phyloP scores from a whole-genome alignment of 2,113 vertebrate species.

The Burhinus bistriatus region DNA sequence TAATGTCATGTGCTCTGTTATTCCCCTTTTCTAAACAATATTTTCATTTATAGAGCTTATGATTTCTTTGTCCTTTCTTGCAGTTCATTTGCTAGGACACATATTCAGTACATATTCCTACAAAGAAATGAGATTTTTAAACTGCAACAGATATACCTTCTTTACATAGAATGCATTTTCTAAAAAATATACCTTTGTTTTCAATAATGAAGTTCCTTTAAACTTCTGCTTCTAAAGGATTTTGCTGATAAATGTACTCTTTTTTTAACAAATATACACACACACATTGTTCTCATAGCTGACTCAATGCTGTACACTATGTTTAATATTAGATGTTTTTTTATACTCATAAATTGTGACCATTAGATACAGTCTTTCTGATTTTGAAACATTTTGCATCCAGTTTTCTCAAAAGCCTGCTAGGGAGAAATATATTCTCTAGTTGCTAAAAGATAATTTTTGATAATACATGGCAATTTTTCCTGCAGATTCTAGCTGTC shows the following conservation, averaged over 20 bases:
- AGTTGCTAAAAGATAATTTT: neutral
- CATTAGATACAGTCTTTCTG: neutral
- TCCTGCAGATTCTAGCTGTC: neutral
- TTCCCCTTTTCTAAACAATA: neutral
- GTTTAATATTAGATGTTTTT: neutral
- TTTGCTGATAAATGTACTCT: neutral
- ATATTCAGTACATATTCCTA: neutral
- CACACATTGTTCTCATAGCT: neutral
- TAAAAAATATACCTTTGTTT: neutral
- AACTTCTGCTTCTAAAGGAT: neutral
- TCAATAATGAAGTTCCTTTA: neutral
- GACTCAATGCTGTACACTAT: neutral
- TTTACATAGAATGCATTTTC: neutral
- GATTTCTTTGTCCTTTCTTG: neutral
- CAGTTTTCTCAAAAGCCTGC: neutral
- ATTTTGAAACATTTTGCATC: neutral
- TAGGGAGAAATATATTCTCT: neutral
- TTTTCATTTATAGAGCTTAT: neutral
- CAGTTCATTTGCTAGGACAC: neutral
- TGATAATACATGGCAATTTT: neutral
- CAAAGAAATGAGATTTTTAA: neutral
- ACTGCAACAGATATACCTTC: neutral
- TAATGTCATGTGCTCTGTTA: neutral
- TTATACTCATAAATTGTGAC: neutral
- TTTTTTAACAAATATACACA: neutral